phyloP scores from a whole-genome alignment of 2,888 invertebrate species.

The Hypolimnas misippus region DNA sequence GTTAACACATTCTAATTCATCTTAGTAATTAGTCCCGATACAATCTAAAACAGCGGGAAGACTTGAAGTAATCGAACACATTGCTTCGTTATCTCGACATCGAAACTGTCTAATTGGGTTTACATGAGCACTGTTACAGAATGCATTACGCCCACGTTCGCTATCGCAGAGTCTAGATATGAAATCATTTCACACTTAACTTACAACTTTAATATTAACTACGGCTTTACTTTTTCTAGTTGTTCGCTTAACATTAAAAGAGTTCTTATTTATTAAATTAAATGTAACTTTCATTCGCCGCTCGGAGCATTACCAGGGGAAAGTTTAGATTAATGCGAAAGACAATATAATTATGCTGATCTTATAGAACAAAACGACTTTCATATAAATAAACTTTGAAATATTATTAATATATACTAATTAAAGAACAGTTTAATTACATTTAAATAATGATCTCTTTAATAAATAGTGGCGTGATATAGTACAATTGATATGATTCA shows the following conservation, averaged over 20 bases:
- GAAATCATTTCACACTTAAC: conserved; percentile 9
- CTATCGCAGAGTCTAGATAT: conserved; percentile 1
- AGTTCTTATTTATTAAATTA: not conserved
- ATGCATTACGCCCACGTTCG: conserved; percentile 14
- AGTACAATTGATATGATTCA: not conserved
- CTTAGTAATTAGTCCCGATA: conserved; percentile 42
- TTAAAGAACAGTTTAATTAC: not conserved
- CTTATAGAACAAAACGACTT: conserved; percentile 6
- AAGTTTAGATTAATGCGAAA: conserved; percentile 5
- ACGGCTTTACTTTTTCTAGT: conserved; percentile 7
- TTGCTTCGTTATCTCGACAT: conserved; percentile 38
- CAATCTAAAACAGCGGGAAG: conserved; percentile 49
- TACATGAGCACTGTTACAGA: conserved; percentile 57
- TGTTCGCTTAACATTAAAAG: conserved; percentile 4
- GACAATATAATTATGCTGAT: conserved; percentile 7
- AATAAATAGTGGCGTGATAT: not conserved
- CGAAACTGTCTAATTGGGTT: conserved; percentile 69
- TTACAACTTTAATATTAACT: not conserved
- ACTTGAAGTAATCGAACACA: conserved; percentile 55
- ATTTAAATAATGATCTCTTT: not conserved
- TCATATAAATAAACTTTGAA: not conserved
- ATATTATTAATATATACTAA: not conserved
- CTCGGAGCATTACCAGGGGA: conserved; percentile 2
- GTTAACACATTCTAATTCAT: conserved; percentile 17
- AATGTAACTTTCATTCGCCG: conserved; percentile 12